Evolutionary conservation across 2,888 invertebrate species (phyloP), one percentile per base, ranked within the genome.

Genomic region (Cheilosia pagana): DNA sequence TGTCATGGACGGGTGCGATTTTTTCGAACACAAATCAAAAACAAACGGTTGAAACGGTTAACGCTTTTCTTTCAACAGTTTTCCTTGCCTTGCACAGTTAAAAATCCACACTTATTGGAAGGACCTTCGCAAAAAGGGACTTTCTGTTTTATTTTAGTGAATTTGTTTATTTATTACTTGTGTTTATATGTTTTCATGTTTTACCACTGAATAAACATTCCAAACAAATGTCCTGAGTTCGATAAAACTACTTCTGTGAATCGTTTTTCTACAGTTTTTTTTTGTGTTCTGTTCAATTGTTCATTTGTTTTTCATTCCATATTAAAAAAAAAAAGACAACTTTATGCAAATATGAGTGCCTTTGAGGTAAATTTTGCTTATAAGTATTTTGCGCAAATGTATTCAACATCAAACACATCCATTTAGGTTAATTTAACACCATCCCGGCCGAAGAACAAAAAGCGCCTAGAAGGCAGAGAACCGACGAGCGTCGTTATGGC

Each of bases 401-500:
- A 39, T 59, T 19, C 6, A 72, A 25, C 19, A 48, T n/a, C 52
- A 72, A n/a, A 74, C 75, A 3, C 4, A 48, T 19, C 21, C 31
- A 39, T 68, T 19, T 55, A 91, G 92, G 89, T 92, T 43, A 89
- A 88, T 62, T 82, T 92, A 23, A 92, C 92, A 16, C 92, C 92
- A 39, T 88, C 90, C n/a, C 89, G 91, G 3, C 59, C 87, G 0
- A 90, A 90, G 78, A 88, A 87, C 55, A 89, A 89, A 77, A 90
- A 88, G 89, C 90, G 89, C 87, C 90, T 87, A 88, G 93, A 87
- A 91, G 91, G 87, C 79, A 90, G 86, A 87, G 92, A 90, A 87
- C 91, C 91, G 7, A 88, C 90, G 0, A 83, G 87, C 53, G 92
- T 95, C 14, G 90, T 93, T 53, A 92, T 95, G 88, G 95, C 94